Base-by-base conservation (phyloP, 2,113 vertebrate species). In the Typhlomys cinereus region DNA sequence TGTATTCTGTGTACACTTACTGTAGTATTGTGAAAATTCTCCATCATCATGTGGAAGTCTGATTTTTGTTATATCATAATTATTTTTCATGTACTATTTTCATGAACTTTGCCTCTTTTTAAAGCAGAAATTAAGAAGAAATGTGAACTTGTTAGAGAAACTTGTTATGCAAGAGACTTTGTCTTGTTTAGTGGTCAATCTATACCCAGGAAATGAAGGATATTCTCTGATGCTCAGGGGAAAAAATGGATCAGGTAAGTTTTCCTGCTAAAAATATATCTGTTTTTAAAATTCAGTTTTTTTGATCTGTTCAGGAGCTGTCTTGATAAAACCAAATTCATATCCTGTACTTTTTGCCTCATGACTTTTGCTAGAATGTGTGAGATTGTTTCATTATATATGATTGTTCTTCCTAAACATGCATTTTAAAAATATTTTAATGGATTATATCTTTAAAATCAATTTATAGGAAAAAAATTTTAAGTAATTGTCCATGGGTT, bases 181-280 rank as follows among this genome's bases (percentile, higher is more conserved):
- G 79, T 99, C 99, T 0, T 99, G 99, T 97, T 98, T 99, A 90
- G 99, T 99, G 93, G 99, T 99, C 97, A 99, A 99, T 96, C 97
- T 99, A 25, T 99, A 99, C 97, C 99, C 99, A 29, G 99, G 99
- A 97, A 99, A 99, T 84, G 99, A 99, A 97, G 99, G 99, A 93
- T 99, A 99, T 96, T 99, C 99, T 34, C 98, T 99, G 96, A 99
- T 99, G 99, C 99, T 99, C 96, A 98, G 99, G 98, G 99, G 99
- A 52, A 99, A 99, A 98, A 99, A 99, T 98, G 99, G 99, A 95
- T 99, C 99, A 96, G 99, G 99, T 99, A 98, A 97, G 96, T 41
- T 44, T 31, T n/a, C 23, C 2, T 93, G 27, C 34, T 12, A 46
- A 69, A 21, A 31, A 29, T 64, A 31, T 13, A 31, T 90, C 44